A percentile compares a stretch with the other conserved stretches of the same genome.
Evolutionary conservation across 2,113 vertebrate species (phyloP).

Genomic region (Corapipo altera): DNA sequence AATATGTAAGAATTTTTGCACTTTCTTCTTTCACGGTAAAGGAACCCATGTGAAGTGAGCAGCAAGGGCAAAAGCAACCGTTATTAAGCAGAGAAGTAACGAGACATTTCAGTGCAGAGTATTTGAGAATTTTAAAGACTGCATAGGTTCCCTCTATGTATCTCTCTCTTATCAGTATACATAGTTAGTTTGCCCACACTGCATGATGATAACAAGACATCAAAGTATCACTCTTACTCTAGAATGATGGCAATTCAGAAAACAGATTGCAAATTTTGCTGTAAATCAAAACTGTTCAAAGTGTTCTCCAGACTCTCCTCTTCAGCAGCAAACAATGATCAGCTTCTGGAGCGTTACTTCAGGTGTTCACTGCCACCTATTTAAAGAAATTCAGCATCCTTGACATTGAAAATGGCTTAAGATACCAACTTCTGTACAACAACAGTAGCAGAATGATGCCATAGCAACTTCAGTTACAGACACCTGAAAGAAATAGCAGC

Average conservation of each 20-base stretch:
- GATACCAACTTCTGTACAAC: background rate
- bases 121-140: background rate
- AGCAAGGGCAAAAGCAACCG: background rate
- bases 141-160: background rate
- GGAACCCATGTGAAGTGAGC: background rate
- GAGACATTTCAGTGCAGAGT: background rate
- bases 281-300: background rate
- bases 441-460: background rate
- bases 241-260: background rate
- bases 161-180: background rate
- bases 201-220: background rate
- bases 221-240: background rate
- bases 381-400: background rate
- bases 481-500: background rate
- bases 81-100: background rate
- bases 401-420: background rate
- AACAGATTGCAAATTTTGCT: background rate
- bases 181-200: background rate
- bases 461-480: background rate
- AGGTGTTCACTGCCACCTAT: background rate
- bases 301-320: background rate
- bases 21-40: background rate
- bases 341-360: background rate
- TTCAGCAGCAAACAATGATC: background rate
- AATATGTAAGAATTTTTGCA: background rate